Evolutionary conservation across 2,797 vertebrate genomes (phyloP), one percentile per base, ranked within the genome.

Genomic region (Artibeus lituratus): DNA sequence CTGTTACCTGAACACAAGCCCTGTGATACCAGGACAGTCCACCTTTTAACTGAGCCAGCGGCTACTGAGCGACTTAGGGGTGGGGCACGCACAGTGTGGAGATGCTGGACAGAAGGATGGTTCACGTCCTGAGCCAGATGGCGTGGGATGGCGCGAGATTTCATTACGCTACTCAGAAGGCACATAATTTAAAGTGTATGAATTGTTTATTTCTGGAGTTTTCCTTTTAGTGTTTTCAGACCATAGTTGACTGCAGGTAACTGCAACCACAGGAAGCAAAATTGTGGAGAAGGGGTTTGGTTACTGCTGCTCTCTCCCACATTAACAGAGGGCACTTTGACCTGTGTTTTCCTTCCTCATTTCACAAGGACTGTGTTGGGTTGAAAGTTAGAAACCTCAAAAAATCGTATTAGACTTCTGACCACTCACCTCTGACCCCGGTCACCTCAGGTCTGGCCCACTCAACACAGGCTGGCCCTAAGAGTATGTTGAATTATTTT

Each of bases 381-480:
- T 77, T 76, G 67, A 84, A 96, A 93, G 42, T 55, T 90, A 84
- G 84, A 96, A 90, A 96, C 59, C 82, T 81, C 29, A 57, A 32
- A 81, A 62, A 21, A 24, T 32, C 47, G 82, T 69, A 84, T 14
- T 82, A 51, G n/a, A 70, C 7, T 70, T 90, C n/a, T 73, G 87
- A 76, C 59, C 77, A 47, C 37, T 81, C 21, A 69, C 26, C 29
- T 92, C 39, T 42, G 39, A 42, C 39, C 39, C 39, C 4, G 39
- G 39, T 42, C 39, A 42, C 39, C 39, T 42, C 39, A 42, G 39
- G 39, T 42, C 39, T 42, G 39, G 7, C 39, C 39, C 47, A 6
- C 37, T 22, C 42, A 92, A 29, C 32, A 88, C 73, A 67, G 37
- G 76, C 19, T 55, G 49, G 35, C 37, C n/a, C 80, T 80, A n/a